Conservation (phyloP, 2,797 vertebrate species). For the Brachymystax lenok region DNA sequence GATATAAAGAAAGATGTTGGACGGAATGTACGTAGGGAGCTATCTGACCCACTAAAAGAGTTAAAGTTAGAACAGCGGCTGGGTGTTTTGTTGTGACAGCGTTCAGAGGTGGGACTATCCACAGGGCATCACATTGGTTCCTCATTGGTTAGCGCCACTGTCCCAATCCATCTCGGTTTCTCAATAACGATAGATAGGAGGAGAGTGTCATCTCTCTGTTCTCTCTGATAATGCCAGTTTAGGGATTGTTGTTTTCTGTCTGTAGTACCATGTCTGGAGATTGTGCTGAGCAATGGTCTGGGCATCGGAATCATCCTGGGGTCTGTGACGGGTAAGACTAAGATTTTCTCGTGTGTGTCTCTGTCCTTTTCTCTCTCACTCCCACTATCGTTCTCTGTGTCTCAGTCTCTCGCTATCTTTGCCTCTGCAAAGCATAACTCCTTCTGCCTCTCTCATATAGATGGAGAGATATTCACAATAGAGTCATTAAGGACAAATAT, state of each 20-base stretch:
- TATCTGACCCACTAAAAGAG: not conserved
- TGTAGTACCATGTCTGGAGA: slow-evolving; percentile 87
- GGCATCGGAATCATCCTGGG: slow-evolving; percentile 88
- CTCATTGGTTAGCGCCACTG: not conserved
- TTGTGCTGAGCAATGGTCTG: slow-evolving; percentile 85
- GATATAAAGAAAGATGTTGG: not conserved
- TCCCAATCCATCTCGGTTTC: not conserved
- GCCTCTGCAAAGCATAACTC: not conserved
- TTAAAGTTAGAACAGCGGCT: not conserved
- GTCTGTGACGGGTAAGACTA: slow-evolving; percentile 84
- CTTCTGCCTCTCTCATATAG: not conserved
- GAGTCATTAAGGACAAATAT: not conserved
- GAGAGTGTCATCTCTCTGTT: not conserved
- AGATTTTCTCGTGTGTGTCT: not conserved
- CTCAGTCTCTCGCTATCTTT: slow-evolving; percentile 27
- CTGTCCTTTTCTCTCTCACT: not conserved
- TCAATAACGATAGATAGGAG: not conserved
- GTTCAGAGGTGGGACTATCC: slow-evolving; percentile 24
- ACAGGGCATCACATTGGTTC: slow-evolving; percentile 25
- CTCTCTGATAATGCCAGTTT: not conserved
- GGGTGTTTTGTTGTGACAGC: slow-evolving; percentile 2
- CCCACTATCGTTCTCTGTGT: not conserved
- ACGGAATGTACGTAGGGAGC: not conserved
- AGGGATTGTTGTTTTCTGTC: not conserved
- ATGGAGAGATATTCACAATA: not conserved